A percentile compares a stretch with the other conserved stretches of the same genome.
These are phyloP conservation scores for Gopherus flavomarginatus DNA, from an alignment of 2,113 vertebrate species.

Conservation along the genomic window DNA sequence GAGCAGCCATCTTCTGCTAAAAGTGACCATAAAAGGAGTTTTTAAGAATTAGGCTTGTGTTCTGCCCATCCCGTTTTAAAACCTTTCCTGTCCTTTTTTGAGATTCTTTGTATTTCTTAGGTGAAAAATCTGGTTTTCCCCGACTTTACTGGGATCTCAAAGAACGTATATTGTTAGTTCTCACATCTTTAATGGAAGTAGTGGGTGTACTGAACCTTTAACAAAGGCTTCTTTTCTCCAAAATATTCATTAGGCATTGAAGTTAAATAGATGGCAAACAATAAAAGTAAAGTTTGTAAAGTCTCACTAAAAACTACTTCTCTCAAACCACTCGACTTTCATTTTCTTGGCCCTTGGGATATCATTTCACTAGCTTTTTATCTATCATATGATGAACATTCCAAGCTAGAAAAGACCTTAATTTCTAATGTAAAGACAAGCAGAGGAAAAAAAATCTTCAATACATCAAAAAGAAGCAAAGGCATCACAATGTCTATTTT, in stretches of 20 bases:
- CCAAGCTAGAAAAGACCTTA: not conserved
- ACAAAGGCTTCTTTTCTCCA: not conserved
- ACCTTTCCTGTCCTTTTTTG: too few relatives aligned
- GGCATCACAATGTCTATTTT: too few relatives aligned
- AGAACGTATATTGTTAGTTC: not conserved
- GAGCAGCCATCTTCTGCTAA: not conserved
- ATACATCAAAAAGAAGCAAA: too few relatives aligned
- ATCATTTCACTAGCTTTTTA: not conserved
- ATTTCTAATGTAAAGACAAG: not conserved
- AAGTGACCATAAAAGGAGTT: not conserved
- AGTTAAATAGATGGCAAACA: not conserved
- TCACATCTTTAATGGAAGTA: not conserved
- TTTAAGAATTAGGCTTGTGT: too few relatives aligned
- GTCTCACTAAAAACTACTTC: not conserved
- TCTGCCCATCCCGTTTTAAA: too few relatives aligned
- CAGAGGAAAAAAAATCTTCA: not conserved
- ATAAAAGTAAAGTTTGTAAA: not conserved
- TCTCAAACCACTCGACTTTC: not conserved
- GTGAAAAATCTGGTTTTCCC: not conserved
- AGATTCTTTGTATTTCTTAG: not conserved
- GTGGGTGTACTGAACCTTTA: not conserved
- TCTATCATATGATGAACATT: not conserved
- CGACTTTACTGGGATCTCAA: not conserved
- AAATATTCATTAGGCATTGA: not conserved
- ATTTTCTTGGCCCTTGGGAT: not conserved